Conservation (phyloP, 2,797 vertebrate species). For the Eospalax fontanierii region DNA sequence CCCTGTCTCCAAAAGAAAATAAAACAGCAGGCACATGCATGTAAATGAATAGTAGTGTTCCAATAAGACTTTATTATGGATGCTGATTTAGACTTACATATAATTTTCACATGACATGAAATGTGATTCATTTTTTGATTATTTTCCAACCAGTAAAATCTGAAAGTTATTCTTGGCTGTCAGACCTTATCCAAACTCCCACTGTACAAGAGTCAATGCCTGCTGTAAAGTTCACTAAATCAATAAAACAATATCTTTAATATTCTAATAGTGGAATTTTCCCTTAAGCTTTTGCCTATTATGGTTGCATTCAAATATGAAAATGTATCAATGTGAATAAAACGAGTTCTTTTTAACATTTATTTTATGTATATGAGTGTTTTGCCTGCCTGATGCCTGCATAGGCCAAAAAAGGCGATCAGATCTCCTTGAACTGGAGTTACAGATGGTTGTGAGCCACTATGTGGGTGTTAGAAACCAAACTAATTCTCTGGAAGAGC, state of each 20-base stretch:
- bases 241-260: slow-evolving; percentile 1
- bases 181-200: not conserved
- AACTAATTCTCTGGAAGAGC: no score
- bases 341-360: no score
- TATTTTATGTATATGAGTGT: no score
- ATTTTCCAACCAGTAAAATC: slow-evolving; percentile 25
- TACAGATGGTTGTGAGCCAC: no score
- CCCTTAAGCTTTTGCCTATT: slow-evolving; percentile 34
- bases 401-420: no score
- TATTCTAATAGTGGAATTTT: slow-evolving; percentile 54
- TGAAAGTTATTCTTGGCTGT: slow-evolving; percentile 26
- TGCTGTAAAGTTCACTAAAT: not conserved
- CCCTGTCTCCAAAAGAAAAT: not conserved
- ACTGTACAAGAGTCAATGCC: not conserved
- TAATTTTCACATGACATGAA: slow-evolving; percentile 37
- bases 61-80: slow-evolving; percentile 44
- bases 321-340: slow-evolving; percentile 24
- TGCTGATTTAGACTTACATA: slow-evolving; percentile 29
- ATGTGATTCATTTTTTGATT: slow-evolving; percentile 36
- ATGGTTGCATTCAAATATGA: slow-evolving; percentile 10
- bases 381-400: no score
- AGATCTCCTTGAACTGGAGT: no score
- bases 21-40: not conserved
- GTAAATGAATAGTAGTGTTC: slow-evolving; percentile 21
- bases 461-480: no score